Conservation (phyloP, 1,140 invertebrate genomes). For the Drosophila subobscura region DNA sequence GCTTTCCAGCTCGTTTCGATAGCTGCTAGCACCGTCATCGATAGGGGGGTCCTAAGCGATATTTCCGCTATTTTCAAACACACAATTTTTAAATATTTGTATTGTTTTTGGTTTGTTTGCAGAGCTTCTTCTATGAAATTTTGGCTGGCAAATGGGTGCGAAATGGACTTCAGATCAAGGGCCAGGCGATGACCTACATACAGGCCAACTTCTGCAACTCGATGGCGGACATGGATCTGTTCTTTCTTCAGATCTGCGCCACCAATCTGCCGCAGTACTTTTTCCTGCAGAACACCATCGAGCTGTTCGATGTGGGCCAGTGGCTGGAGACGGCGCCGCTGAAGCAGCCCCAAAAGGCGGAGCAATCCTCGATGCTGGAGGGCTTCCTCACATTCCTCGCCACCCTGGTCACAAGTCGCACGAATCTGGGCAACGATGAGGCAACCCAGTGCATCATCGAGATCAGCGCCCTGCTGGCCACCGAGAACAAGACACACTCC, state of each 20-base stretch:
- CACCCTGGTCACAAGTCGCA: constrained; percentile 94
- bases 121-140: constrained; percentile 98
- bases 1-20: constrained; percentile 34
- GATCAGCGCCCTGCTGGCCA: constrained; percentile 96
- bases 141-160: constrained; percentile 96
- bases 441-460: constrained; percentile 92
- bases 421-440: constrained; percentile 92
- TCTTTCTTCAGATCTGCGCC: constrained; percentile 95
- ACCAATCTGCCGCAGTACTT: constrained; percentile 93
- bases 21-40: constrained; percentile 19
- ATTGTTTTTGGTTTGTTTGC: constrained; percentile 63
- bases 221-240: constrained; percentile 98
- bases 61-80: constrained; percentile 2
- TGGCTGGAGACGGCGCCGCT: constrained; percentile 92
- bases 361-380: constrained; percentile 96
- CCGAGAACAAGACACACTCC: constrained; percentile 97
- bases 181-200: constrained; percentile 99
- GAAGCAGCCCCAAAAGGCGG: constrained; percentile 87
- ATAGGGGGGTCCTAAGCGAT: not conserved
- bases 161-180: constrained; percentile 98
- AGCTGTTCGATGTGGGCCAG: constrained; percentile 93
- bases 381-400: constrained; percentile 95
- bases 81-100: not conserved
- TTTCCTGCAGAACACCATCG: constrained; percentile 93
- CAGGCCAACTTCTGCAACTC: constrained; percentile 99